A percentile compares a stretch with the other conserved stretches of the same genome.
Conservation (phyloP, 2,888 invertebrate genomes). For the Portevinia maculata region DNA sequence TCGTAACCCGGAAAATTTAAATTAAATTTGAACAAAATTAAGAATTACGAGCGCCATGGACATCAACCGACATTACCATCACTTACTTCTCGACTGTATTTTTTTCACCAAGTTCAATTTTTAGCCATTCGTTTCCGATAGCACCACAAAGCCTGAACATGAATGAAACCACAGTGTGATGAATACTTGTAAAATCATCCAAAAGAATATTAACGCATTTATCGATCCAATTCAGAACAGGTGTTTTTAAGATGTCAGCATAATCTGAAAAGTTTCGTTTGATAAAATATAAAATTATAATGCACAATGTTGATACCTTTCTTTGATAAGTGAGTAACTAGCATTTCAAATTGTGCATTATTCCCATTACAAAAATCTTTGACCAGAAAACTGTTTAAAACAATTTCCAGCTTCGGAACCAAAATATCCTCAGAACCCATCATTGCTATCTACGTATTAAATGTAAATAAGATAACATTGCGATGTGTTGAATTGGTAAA, state of each 20-base stretch:
- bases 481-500: background rate
- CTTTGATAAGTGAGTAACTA: slow-evolving; percentile 85
- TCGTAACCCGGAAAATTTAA: too few relatives aligned
- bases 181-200: slow-evolving; percentile 79
- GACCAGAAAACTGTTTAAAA: slow-evolving; percentile 79
- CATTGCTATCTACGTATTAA: background rate
- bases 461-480: too few relatives aligned
- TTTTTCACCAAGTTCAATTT: slow-evolving; percentile 84
- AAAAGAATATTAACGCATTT: slow-evolving; percentile 82
- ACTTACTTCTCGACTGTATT: slow-evolving; percentile 79
- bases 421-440: slow-evolving; percentile 10
- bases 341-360: slow-evolving; percentile 86
- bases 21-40: too few relatives aligned
- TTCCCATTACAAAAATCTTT: slow-evolving; percentile 80
- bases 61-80: too few relatives aligned
- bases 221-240: slow-evolving; percentile 83
- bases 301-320: too few relatives aligned
- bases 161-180: slow-evolving; percentile 85
- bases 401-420: slow-evolving; percentile 60
- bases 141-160: slow-evolving; percentile 86
- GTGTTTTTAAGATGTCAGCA: slow-evolving; percentile 79
- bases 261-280: slow-evolving; percentile 78
- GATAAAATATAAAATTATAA: background rate
- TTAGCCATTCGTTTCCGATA: slow-evolving; percentile 85
- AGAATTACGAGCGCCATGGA: too few relatives aligned